Evolutionary conservation across 2,113 vertebrate genomes (phyloP), one percentile per base, ranked within the genome.

Genomic region (Illadopsis cleaveri): DNA sequence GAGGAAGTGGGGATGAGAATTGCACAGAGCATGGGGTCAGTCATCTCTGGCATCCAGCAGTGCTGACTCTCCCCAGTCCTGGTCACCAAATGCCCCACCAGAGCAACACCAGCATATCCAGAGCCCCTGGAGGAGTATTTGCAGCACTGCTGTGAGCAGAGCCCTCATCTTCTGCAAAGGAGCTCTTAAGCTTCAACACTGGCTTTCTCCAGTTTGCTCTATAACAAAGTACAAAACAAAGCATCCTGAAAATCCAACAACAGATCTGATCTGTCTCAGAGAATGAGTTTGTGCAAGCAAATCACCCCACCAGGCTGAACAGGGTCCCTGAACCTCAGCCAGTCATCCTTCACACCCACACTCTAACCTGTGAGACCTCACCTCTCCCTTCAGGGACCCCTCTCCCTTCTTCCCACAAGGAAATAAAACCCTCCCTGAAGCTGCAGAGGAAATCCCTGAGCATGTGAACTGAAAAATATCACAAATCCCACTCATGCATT

Each of bases 361-460:
- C 33, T 61, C 68, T 12, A 60, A 53, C 23, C 53, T 24, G n/a
- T 69, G 66, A 69, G 40, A 72, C 58, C 33, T 82, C 33, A 12
- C 8, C 45, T 50, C 42, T 70, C 25, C 76, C 64, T n/a, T 33
- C 53, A 75, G 48, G 30, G 51, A 83, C 38, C 37, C 37, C 51
- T 66, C 12, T 45, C 71, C 45, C 56, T 86, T 76, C 68, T 77
- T 60, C 58, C 82, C 20, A 2, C 79, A 81, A 56, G 42, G 82
- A 89, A 90, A 83, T 19, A 78, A 90, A 94, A 37, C 47, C 79
- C 16, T 56, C 69, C 57, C 82, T 40, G 37, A 83, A 62, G 68
- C 84, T 66, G 53, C 71, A 80, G 47, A 86, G 75, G 85, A 96
- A 93, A 95, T 91, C 91, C 86, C 88, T 85, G 64, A 62, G 77